Base-by-base conservation (phyloP, 2,797 vertebrate genomes). In the Sebastes kiyomatsui region DNA sequence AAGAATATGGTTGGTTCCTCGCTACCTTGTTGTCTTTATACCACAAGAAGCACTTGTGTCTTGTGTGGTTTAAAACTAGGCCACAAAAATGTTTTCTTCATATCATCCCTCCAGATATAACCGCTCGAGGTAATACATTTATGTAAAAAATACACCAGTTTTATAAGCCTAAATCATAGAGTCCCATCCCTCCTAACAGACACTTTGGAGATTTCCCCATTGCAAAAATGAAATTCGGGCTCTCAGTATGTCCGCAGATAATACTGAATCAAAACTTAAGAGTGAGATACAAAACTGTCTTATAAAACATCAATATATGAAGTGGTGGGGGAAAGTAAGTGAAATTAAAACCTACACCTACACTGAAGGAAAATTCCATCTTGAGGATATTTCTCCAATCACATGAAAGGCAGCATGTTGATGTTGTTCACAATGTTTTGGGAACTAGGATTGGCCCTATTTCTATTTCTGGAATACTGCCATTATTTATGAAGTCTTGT, bases 381-480 rank as follows among this genome's bases (percentile, higher is more conserved):
- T 71, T 27, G 22, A 74, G 69, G 56, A 75, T 77, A 58, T 85
- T 77, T 64, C 82, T 55, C 14, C 59, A 10, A 23, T 69, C 55
- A 66, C 55, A 77, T 87, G 28, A 87, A 86, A 81, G 55, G 18
- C 58, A 81, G 67, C 32, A 72, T 69, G 77, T 85, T 86, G 78
- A 81, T 80, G 75, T 67, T 85, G 71, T 90, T 88, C 54, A 52
- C 32, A 6, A 6, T 79, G 80, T 84, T 87, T 81, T 82, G 38
- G 70, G 75, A 87, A 75, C 59, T 56, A 35, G 75, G 72, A 84
- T 72, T 78, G 76, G 75, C 65, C 79, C 46, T 72, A 30, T 88
- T 91, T 89, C 87, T 88, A 90, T 92, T 90, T 90, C 73, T 88
- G 87, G 88, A 85, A 80, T 74, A 25, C 72, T 75, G 87, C 59